phyloP scores from a whole-genome alignment of 2,113 vertebrate species.

The Nibea coibor region DNA sequence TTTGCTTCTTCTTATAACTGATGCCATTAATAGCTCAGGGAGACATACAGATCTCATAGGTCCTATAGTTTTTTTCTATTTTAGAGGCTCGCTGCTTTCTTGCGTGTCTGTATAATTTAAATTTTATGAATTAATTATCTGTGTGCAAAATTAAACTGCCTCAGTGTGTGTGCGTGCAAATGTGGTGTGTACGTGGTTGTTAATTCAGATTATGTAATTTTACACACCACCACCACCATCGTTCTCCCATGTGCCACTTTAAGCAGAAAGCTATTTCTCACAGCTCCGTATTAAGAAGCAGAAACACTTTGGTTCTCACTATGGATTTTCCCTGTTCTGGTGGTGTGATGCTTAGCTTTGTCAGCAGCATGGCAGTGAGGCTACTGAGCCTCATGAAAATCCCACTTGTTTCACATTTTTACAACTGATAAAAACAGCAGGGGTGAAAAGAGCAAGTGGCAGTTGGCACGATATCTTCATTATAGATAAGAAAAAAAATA shows the following conservation, averaged over 20 bases:
- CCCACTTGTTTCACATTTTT: constrained; percentile 5
- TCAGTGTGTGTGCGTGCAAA: constrained; percentile 4
- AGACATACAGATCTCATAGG: constrained; percentile 19
- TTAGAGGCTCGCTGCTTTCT: constrained; percentile 45
- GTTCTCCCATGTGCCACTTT: constrained; percentile 32
- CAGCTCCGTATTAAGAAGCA: constrained; percentile 35
- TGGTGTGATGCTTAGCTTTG: background rate
- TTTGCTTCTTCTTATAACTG: constrained; percentile 17
- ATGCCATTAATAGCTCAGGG: constrained; percentile 38
- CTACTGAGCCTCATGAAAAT: constrained; percentile 2
- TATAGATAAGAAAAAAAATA: background rate
- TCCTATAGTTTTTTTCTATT: constrained; percentile 40
- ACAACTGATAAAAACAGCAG: constrained; percentile 7
- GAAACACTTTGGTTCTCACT: constrained; percentile 15
- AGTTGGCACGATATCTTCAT: constrained; percentile 12
- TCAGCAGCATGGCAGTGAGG: constrained; percentile 1
- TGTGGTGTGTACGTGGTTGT: constrained; percentile 17
- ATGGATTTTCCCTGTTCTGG: constrained; percentile 34
- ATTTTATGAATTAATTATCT: constrained; percentile 62
- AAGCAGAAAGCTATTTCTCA: constrained; percentile 35
- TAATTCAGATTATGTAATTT: constrained; percentile 57
- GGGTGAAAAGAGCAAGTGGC: background rate
- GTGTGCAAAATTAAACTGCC: constrained; percentile 12
- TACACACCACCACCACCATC: constrained; percentile 17
- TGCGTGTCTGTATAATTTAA: constrained; percentile 46